These are phyloP conservation scores for Botrylloides violaceus DNA, from an alignment of 23 tunicate species.

Conservation along the genomic window DNA sequence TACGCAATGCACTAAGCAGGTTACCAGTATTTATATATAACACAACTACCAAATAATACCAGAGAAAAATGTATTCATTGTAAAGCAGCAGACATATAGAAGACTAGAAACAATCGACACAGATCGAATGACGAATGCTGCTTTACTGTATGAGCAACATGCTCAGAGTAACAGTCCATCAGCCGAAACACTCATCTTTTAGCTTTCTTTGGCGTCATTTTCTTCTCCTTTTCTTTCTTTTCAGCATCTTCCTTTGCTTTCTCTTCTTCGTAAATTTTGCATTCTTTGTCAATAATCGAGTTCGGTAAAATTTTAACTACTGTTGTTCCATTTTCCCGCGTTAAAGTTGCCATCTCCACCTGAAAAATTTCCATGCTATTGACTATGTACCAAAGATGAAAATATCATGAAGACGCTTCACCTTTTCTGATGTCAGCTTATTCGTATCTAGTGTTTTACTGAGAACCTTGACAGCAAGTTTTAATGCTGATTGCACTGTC, in stretches of 20 bases:
- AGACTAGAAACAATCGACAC: too few relatives aligned
- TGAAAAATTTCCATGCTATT: slow-evolving; percentile 1
- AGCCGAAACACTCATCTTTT: too few relatives aligned
- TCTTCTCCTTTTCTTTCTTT: slow-evolving; percentile 76
- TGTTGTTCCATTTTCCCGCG: slow-evolving; percentile 55
- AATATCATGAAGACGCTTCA: too few relatives aligned
- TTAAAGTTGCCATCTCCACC: slow-evolving; percentile 87
- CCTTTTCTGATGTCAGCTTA: slow-evolving; percentile 87
- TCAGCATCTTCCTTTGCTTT: slow-evolving; percentile 82
- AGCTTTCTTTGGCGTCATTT: slow-evolving; percentile 22
- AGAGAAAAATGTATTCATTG: neutral
- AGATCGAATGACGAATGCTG: too few relatives aligned
- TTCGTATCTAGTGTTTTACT: slow-evolving; percentile 93
- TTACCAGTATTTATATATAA: too few relatives aligned
- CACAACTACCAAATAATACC: neutral
- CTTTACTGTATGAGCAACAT: too few relatives aligned
- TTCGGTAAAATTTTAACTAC: slow-evolving; percentile 48
- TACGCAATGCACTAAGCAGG: too few relatives aligned
- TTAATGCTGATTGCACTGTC: slow-evolving; percentile 54
- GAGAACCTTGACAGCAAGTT: slow-evolving; percentile 81
- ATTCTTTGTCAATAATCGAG: slow-evolving; percentile 55
- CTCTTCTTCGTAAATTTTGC: slow-evolving; percentile 74
- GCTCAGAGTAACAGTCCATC: too few relatives aligned
- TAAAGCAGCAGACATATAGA: neutral
- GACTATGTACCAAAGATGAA: neutral